Conservation (phyloP, 2,888 invertebrate genomes). For the Oscheius sp. region DNA sequence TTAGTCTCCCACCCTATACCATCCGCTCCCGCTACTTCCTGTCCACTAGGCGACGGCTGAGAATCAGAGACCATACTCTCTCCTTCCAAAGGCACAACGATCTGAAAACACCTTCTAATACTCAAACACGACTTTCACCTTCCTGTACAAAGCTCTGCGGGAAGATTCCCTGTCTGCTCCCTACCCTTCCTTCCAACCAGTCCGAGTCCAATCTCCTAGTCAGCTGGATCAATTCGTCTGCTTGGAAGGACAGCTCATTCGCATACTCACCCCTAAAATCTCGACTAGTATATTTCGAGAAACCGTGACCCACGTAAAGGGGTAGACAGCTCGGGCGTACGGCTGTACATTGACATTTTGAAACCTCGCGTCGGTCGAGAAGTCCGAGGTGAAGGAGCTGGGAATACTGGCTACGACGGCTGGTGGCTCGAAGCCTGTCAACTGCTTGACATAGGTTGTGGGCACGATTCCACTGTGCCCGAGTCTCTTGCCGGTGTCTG, state of each 20-base stretch:
- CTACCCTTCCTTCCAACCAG: conserved; percentile 60
- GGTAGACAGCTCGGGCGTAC: conserved; percentile 53
- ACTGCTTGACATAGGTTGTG: conserved; percentile 33
- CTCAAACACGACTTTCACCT: conserved; percentile 1
- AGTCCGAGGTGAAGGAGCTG: conserved; percentile 54
- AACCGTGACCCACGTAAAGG: conserved; percentile 47
- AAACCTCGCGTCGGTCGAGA: conserved; percentile 41
- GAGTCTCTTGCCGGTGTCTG: conserved; percentile 39
- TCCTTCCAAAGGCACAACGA: conserved; percentile 45
- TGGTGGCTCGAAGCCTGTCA: conserved; percentile 31
- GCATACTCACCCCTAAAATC: conserved; percentile 61
- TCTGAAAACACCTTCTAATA: conserved; percentile 23
- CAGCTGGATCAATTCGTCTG: conserved; percentile 62
- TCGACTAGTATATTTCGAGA: neutral
- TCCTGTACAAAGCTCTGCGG: conserved; percentile 50
- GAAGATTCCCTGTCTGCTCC: conserved; percentile 50
- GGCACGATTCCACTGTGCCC: conserved; percentile 36
- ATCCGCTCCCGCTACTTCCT: conserved; percentile 25
- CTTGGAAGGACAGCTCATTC: conserved; percentile 62
- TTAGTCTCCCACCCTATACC: conserved; percentile 12
- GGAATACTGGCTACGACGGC: conserved; percentile 37
- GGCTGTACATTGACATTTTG: conserved; percentile 42
- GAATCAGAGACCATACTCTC: conserved; percentile 3
- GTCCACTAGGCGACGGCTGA: conserved; percentile 20
- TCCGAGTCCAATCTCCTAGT: conserved; percentile 54